Evolutionary conservation across 2,888 invertebrate species (phyloP).

Genomic region (Lepetodrilus schrolli): DNA sequence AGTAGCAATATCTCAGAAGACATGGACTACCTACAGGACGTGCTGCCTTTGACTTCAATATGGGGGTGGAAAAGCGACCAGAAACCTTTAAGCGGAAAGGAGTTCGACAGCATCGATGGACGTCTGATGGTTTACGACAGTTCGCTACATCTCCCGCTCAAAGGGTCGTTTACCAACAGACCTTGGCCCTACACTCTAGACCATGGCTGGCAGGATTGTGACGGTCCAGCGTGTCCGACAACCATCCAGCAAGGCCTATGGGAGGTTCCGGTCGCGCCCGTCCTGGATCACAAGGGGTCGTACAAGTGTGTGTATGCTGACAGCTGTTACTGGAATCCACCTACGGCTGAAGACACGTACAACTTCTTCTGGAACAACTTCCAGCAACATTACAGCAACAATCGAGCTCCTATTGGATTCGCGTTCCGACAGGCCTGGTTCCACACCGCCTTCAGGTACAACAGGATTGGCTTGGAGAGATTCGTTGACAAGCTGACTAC

Average conservation of each 20-base stretch:
- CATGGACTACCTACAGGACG: conserved; percentile 77
- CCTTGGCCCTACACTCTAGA: conserved; percentile 96
- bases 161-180: conserved; percentile 82
- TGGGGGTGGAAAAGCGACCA: conserved; percentile 59
- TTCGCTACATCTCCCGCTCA: conserved; percentile 41
- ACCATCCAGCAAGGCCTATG: conserved; percentile 78
- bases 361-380: conserved; percentile 84
- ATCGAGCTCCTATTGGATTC: conserved; percentile 85
- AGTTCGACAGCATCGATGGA: conserved; percentile 48
- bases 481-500: conserved; percentile 49
- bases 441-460: conserved; percentile 48
- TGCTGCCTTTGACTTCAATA: background rate
- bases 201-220: conserved; percentile 74
- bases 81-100: conserved; percentile 52
- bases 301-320: conserved; percentile 63
- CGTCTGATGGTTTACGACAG: conserved; percentile 54
- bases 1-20: conserved; percentile 17
- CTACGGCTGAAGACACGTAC: conserved; percentile 53
- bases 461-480: conserved; percentile 51
- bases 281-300: conserved; percentile 51
- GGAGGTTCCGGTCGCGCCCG: conserved; percentile 78
- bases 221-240: conserved; percentile 51
- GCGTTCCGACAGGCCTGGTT: conserved; percentile 90
- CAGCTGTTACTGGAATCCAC: conserved; percentile 58
- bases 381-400: conserved; percentile 81